phyloP scores from a whole-genome alignment of 2,113 vertebrate genomes.

The Boulengeromyrus knoepffleri region DNA sequence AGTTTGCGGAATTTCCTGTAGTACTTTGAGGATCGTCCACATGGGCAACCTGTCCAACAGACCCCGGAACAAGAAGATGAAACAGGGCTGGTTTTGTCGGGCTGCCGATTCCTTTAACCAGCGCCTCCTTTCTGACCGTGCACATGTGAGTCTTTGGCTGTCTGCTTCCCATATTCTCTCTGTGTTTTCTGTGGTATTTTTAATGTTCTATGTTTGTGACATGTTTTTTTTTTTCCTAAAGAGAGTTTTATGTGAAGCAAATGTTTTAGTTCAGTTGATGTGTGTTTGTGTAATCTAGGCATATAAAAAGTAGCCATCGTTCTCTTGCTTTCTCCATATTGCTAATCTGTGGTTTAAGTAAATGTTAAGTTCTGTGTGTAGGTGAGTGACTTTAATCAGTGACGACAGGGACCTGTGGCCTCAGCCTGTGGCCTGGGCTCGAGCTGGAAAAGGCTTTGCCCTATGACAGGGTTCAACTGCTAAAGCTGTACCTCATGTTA shows the following conservation, averaged over 20 bases:
- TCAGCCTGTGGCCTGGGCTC: not conserved
- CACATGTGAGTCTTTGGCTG: constrained; percentile 3
- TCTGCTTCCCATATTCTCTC: not conserved
- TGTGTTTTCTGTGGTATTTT: not conserved
- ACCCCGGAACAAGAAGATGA: constrained; percentile 6
- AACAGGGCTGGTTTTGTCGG: not conserved
- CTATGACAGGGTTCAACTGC: not conserved
- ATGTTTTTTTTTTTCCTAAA: not conserved
- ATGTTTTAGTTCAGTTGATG: not conserved
- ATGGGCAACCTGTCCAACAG: constrained; percentile 19
- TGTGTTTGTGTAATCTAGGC: not conserved
- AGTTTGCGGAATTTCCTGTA: not conserved
- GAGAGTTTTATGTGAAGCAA: not conserved
- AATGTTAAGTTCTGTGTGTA: not conserved
- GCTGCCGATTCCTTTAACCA: constrained; percentile 2
- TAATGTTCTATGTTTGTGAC: not conserved
- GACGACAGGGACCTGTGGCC: not conserved
- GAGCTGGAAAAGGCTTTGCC: not conserved
- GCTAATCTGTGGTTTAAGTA: not conserved
- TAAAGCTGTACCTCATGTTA: not conserved
- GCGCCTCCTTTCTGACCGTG: constrained; percentile 5
- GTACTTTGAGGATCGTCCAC: not conserved
- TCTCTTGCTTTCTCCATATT: not conserved
- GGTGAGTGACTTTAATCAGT: not conserved
- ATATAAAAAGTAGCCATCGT: not conserved